Evolutionary conservation across 2,113 vertebrate genomes (phyloP).

Genomic region (Upupa epops): DNA sequence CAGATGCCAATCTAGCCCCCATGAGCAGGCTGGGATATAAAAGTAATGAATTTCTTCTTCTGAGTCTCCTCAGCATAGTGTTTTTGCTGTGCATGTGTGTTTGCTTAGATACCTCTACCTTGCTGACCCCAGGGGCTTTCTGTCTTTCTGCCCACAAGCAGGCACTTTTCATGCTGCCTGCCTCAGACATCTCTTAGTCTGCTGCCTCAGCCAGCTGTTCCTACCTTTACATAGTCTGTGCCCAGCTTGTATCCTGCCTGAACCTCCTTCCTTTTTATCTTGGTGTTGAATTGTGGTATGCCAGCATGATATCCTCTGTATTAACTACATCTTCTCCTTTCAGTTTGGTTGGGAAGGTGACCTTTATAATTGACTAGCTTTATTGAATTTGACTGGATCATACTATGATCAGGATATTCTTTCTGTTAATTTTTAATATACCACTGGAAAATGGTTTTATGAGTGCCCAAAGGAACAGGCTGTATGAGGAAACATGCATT

Average conservation of each 20-base stretch:
- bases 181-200: background rate
- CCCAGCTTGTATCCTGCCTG: background rate
- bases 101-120: background rate
- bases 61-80: background rate
- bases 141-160: background rate
- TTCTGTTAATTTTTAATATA: background rate
- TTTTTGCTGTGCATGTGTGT: background rate
- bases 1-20: background rate
- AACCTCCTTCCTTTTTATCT: background rate
- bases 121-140: background rate
- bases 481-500: background rate
- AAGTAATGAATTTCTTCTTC: background rate
- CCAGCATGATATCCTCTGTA: background rate
- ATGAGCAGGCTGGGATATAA: background rate
- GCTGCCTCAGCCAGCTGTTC: background rate
- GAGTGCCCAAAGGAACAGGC: fast-evolving
- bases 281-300: background rate
- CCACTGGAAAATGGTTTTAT: background rate
- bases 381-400: background rate
- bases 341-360: background rate
- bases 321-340: background rate
- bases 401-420: background rate
- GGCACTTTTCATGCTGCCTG: background rate
- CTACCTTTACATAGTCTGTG: background rate
- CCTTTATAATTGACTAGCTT: background rate